Conservation (phyloP, 1,140 invertebrate species). For the Lithobius niger region DNA sequence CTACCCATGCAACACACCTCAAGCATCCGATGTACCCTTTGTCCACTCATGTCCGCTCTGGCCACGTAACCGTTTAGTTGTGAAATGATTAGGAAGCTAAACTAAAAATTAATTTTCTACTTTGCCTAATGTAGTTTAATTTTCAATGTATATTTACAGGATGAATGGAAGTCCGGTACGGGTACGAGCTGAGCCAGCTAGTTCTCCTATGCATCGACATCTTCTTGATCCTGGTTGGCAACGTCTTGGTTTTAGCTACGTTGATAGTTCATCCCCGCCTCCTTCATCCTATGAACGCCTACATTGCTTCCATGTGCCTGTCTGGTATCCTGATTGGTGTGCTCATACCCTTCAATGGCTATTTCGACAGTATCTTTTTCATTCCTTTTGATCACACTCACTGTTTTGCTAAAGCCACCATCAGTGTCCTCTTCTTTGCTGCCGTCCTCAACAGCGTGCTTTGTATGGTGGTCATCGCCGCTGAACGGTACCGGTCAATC, state of each 20-base stretch:
- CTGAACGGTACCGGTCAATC: constrained; percentile 12
- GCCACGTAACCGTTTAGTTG: too few relatives aligned
- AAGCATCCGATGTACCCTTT: too few relatives aligned
- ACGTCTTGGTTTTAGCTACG: background rate
- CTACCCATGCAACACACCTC: too few relatives aligned
- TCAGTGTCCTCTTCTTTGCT: constrained; percentile 11
- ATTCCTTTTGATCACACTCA: background rate
- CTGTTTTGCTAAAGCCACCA: constrained; percentile 10
- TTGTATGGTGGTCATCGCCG: constrained; percentile 14
- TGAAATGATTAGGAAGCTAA: too few relatives aligned
- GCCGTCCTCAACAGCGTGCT: constrained; percentile 12
- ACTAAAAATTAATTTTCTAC: too few relatives aligned
- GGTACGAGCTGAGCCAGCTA: too few relatives aligned
- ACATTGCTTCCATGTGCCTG: background rate
- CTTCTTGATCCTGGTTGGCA: background rate
- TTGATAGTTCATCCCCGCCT: background rate
- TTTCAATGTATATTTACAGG: too few relatives aligned
- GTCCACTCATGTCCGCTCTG: too few relatives aligned
- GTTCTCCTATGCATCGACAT: too few relatives aligned
- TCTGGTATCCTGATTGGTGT: background rate
- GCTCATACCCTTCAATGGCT: background rate
- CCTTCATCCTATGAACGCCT: background rate
- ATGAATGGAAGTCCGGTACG: too few relatives aligned
- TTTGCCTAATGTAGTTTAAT: too few relatives aligned
- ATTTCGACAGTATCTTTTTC: background rate